Conservation (phyloP, 1,140 invertebrate species). For the Monochamus saltuarius region DNA sequence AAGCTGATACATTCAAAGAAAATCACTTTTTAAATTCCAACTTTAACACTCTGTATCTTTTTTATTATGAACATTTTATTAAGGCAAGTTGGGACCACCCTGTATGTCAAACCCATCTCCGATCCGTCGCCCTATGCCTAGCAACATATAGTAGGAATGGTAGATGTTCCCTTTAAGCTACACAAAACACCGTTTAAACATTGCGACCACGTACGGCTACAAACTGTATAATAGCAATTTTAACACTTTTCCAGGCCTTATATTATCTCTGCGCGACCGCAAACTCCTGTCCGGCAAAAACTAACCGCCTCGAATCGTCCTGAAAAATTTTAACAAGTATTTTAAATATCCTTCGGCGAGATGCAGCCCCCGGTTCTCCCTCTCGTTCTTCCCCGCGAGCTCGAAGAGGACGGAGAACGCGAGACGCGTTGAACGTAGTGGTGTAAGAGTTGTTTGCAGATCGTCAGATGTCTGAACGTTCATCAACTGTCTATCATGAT, state of each 20-base stretch:
- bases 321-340: slow-evolving; percentile 24
- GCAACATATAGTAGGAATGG: too few relatives aligned
- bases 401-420: not conserved
- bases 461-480: slow-evolving; percentile 41
- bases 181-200: slow-evolving; percentile 19
- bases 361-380: too few relatives aligned
- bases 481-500: slow-evolving; percentile 46
- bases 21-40: too few relatives aligned
- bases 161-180: too few relatives aligned
- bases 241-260: slow-evolving; percentile 38
- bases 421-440: not conserved
- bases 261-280: slow-evolving; percentile 27
- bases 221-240: slow-evolving; percentile 40
- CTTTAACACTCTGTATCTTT: too few relatives aligned
- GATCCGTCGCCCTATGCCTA: too few relatives aligned
- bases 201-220: slow-evolving; percentile 32
- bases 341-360: not conserved
- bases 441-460: slow-evolving; percentile 14
- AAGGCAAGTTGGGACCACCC: too few relatives aligned
- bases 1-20: too few relatives aligned
- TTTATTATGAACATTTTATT: too few relatives aligned
- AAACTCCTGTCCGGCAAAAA: slow-evolving; percentile 21
- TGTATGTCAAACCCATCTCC: too few relatives aligned
- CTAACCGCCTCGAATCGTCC: slow-evolving; percentile 15
- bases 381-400: not conserved